These are phyloP conservation scores for Meteorus sp. DNA, from an alignment of 1,140 invertebrate species.

Conservation along the genomic window DNA sequence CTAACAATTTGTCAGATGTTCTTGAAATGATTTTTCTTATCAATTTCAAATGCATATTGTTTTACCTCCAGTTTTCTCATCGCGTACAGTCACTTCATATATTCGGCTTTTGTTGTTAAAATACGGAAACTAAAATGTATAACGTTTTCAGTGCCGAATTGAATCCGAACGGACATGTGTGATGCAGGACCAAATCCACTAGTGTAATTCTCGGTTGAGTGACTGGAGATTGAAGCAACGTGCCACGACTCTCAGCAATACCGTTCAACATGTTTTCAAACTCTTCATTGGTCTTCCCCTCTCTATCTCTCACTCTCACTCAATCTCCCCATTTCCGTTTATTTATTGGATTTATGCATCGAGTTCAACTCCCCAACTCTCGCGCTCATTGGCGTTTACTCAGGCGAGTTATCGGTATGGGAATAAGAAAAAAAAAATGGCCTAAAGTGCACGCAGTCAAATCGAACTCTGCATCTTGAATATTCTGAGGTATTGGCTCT, in stretches of 20 bases:
- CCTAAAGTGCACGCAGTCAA: not conserved
- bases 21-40: too few species aligned
- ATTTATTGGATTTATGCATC: too few species aligned
- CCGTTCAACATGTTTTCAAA: conserved; percentile 3
- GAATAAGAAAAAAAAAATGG: not conserved
- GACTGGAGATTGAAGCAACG: conserved; percentile 17
- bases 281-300: too few species aligned
- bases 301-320: too few species aligned
- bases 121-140: too few species aligned
- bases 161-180: not conserved
- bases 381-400: not conserved
- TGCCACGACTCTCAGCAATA: not conserved
- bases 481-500: conserved; percentile 25
- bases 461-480: conserved; percentile 22
- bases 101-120: not conserved
- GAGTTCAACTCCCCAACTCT: not conserved
- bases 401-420: not conserved
- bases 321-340: too few species aligned
- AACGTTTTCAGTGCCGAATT: too few species aligned
- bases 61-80: too few species aligned
- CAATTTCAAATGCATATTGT: too few species aligned
- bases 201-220: conserved; percentile 22
- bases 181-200: not conserved
- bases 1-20: too few species aligned
- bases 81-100: too few species aligned